Evolutionary conservation across 2,113 vertebrate species (phyloP).

Genomic region (Columbina picui): DNA sequence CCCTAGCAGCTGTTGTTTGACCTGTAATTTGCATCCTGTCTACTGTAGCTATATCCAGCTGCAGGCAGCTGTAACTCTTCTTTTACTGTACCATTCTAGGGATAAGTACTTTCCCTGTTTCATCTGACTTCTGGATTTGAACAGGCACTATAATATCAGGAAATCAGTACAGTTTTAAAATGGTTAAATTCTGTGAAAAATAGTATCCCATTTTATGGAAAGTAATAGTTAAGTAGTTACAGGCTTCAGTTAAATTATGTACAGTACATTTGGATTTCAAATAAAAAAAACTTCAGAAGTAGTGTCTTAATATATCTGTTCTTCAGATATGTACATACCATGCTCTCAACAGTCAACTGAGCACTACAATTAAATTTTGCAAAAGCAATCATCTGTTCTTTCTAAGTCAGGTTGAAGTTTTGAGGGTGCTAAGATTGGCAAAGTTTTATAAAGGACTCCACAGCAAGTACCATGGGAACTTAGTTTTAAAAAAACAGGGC

Average conservation of each 20-base stretch:
- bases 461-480: background rate
- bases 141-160: background rate
- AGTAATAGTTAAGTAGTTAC: background rate
- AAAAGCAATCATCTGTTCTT: background rate
- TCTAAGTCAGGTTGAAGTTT: background rate
- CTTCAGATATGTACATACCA: background rate
- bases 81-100: background rate
- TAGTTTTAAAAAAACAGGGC: background rate
- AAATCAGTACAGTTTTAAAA: background rate
- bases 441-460: background rate
- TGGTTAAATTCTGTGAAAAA: background rate
- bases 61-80: slow-evolving; percentile 1
- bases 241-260: background rate
- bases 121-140: background rate
- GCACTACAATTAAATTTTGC: background rate
- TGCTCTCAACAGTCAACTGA: background rate
- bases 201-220: background rate
- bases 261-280: background rate
- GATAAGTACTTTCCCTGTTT: background rate
- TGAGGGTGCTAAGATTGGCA: background rate
- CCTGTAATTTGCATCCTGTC: background rate
- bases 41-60: background rate
- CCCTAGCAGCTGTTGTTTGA: background rate
- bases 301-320: background rate
- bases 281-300: background rate